Conservation (phyloP, 1,140 invertebrate genomes). For the Atta colombica region DNA sequence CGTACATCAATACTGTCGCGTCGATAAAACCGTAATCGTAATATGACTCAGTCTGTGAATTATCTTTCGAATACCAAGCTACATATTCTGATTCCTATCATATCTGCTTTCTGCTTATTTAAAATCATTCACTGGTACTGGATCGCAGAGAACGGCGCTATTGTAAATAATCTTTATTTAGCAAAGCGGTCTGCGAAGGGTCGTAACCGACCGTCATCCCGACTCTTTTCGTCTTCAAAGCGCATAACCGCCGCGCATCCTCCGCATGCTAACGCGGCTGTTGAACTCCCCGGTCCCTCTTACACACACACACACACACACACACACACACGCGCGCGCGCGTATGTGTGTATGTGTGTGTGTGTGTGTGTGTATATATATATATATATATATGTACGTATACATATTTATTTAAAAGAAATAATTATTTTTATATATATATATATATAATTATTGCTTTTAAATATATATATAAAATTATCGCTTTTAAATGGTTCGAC, state of each 20-base stretch:
- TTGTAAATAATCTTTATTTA: conserved; percentile 9
- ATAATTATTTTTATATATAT: no score
- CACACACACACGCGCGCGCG: no score
- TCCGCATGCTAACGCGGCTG: conserved; percentile 57
- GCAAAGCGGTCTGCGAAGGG: conserved; percentile 9
- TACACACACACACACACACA: background rate
- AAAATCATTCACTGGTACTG: conserved; percentile 3
- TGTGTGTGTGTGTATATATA: no score
- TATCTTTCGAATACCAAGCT: conserved; percentile 7
- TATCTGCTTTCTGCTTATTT: background rate
- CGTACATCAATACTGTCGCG: background rate
- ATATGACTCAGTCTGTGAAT: conserved; percentile 4
- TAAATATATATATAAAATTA: no score
- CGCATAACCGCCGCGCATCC: conserved; percentile 40
- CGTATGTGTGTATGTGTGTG: no score
- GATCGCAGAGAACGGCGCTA: no score
- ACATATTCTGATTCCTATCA: background rate
- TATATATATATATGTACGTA: no score
- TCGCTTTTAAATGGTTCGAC: no score
- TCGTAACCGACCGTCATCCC: conserved; percentile 16
- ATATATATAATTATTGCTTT: no score
- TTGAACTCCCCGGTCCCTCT: conserved; percentile 39
- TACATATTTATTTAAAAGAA: no score
- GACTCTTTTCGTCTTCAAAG: conserved; percentile 40
- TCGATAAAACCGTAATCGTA: conserved; percentile 24